Evolutionary conservation across 2,113 vertebrate species (phyloP).

Genomic region (Petromus typicus): DNA sequence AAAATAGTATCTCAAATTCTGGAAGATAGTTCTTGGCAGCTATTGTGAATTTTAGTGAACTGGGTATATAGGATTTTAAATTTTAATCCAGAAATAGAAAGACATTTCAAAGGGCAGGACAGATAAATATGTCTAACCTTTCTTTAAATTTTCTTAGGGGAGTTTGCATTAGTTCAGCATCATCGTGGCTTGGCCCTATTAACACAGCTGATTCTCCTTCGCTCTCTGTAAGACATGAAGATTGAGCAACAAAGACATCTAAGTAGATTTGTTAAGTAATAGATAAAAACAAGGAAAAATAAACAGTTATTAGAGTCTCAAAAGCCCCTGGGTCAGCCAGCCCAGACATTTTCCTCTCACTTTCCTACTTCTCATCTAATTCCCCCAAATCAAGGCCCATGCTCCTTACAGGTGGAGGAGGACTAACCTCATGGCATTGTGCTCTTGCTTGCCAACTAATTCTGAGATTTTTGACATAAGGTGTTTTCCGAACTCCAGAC

Average conservation of each 20-base stretch:
- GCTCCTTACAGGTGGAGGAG: background rate
- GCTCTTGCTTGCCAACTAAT: background rate
- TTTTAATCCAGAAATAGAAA: background rate
- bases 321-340: background rate
- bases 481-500: background rate
- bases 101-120: background rate
- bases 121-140: background rate
- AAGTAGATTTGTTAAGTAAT: background rate
- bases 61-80: background rate
- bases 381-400: background rate
- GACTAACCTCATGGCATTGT: background rate
- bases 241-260: background rate
- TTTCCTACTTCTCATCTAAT: background rate
- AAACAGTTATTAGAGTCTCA: background rate
- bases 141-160: background rate
- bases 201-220: background rate
- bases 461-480: constrained; percentile 35
- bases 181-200: background rate
- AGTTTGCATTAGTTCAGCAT: background rate
- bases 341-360: background rate
- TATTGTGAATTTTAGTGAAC: background rate
- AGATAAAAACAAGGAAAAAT: too few relatives aligned
- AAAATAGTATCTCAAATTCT: background rate
- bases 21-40: background rate
- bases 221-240: background rate